Percentiles rank a stretch among this genome's conserved stretches.
phyloP scores from a whole-genome alignment of 1,140 invertebrate genomes.

The Brachionus rubens region DNA sequence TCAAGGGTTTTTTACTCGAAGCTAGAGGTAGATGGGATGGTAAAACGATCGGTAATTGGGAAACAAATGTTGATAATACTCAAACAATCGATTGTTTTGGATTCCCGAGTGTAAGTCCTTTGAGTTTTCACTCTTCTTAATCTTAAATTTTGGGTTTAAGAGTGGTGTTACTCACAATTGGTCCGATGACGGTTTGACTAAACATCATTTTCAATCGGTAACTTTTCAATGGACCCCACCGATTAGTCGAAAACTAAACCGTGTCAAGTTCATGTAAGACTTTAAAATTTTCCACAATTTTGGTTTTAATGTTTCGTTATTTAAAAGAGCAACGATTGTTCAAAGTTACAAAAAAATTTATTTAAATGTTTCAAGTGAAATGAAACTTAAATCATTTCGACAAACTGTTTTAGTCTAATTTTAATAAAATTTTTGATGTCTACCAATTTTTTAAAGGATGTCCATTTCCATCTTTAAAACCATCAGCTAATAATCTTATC shows the following conservation, averaged over 20 bases:
- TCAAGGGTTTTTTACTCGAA: slow-evolving; percentile 6
- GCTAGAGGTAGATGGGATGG: slow-evolving; percentile 30
- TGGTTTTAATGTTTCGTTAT: neutral
- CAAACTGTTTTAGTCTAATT: neutral
- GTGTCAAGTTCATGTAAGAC: slow-evolving; percentile 29
- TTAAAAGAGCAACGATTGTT: slow-evolving; percentile 1
- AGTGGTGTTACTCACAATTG: slow-evolving; percentile 17
- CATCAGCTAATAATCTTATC: too few species aligned
- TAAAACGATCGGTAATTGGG: slow-evolving; percentile 9
- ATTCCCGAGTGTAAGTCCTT: neutral
- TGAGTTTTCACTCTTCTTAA: neutral
- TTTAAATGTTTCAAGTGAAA: neutral
- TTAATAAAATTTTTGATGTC: too few species aligned
- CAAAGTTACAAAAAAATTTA: slow-evolving; percentile 31
- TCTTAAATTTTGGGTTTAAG: neutral
- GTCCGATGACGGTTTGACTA: neutral
- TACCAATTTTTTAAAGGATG: too few species aligned
- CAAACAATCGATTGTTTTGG: slow-evolving; percentile 28
- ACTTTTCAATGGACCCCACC: slow-evolving; percentile 13
- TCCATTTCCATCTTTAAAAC: too few species aligned
- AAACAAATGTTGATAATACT: slow-evolving; percentile 6
- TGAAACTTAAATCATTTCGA: neutral
- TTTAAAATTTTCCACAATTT: neutral
- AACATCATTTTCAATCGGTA: neutral
- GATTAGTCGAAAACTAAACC: slow-evolving; percentile 4